Evolutionary conservation across 2,888 invertebrate genomes (phyloP).

Genomic region (Nasonovia ribisnigri): DNA sequence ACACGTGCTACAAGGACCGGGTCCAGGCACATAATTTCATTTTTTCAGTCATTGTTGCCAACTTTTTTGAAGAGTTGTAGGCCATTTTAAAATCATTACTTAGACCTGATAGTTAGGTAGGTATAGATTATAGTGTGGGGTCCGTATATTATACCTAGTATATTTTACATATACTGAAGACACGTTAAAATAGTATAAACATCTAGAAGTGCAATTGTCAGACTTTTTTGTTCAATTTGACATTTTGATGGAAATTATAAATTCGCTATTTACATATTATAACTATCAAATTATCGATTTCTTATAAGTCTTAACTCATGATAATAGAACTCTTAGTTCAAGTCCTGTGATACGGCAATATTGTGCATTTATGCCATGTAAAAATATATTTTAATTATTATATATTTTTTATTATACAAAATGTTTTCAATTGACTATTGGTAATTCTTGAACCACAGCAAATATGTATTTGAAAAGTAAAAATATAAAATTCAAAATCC

Average conservation of each 20-base stretch:
- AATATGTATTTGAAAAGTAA: background rate
- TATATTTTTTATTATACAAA: background rate
- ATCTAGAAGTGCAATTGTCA: background rate
- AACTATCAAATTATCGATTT: background rate
- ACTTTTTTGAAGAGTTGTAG: background rate
- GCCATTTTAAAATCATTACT: background rate
- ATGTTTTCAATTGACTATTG: background rate
- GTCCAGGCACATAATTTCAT: background rate
- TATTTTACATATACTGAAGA: background rate
- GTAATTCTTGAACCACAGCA: background rate
- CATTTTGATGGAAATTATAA: background rate
- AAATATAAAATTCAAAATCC: background rate
- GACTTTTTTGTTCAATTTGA: background rate
- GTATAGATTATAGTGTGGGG: too few species aligned
- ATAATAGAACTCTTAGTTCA: background rate
- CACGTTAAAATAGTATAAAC: background rate
- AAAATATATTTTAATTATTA: background rate
- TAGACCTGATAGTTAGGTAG: background rate
- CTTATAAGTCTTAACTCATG: background rate
- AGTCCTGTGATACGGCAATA: background rate
- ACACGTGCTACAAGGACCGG: background rate
- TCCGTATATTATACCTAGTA: too few species aligned
- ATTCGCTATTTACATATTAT: rapidly evolving
- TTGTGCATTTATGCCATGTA: background rate
- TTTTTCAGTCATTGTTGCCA: background rate